A percentile compares a stretch with the other conserved stretches of the same genome.
Conservation (phyloP, 2,797 vertebrate species). For the Takifugu rubripes region DNA sequence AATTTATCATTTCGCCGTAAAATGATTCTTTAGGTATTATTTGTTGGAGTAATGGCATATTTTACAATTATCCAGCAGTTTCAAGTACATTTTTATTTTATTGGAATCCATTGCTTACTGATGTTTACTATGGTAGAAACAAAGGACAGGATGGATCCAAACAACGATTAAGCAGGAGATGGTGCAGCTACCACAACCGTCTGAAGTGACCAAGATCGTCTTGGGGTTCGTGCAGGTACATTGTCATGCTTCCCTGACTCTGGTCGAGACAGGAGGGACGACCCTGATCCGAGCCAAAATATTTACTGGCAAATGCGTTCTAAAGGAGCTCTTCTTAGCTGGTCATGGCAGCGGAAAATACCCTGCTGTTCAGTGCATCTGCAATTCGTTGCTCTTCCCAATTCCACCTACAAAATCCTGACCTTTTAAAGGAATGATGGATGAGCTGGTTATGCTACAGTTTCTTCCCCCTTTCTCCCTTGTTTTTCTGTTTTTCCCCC, state of each 20-base stretch:
- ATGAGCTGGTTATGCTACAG: constrained; percentile 78
- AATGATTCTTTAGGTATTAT: not conserved
- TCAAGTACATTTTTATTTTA: too few relatives aligned
- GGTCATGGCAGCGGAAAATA: constrained; percentile 98
- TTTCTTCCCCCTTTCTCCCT: constrained; percentile 46
- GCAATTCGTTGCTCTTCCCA: constrained; percentile 84
- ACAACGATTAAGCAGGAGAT: constrained; percentile 73
- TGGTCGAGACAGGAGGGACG: constrained; percentile 85
- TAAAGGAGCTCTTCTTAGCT: constrained; percentile 95
- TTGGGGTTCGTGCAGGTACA: constrained; percentile 84
- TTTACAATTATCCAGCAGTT: too few relatives aligned
- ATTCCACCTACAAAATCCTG: constrained; percentile 93
- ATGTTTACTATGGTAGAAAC: not conserved
- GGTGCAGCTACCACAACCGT: constrained; percentile 64
- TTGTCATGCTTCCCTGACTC: constrained; percentile 80
- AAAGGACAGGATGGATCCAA: not conserved
- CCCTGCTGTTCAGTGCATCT: constrained; percentile 95
- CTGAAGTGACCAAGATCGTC: constrained; percentile 77
- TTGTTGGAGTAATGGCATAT: too few relatives aligned
- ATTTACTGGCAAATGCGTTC: constrained; percentile 98
- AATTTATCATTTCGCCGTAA: constrained; percentile 4
- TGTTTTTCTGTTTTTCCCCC: constrained; percentile 40
- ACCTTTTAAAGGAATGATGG: constrained; percentile 97
- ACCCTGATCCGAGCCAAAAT: constrained; percentile 95
- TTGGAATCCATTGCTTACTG: too few relatives aligned